Base-by-base conservation (phyloP, 2,888 invertebrate species). In the Himalopsyche tibetana region DNA sequence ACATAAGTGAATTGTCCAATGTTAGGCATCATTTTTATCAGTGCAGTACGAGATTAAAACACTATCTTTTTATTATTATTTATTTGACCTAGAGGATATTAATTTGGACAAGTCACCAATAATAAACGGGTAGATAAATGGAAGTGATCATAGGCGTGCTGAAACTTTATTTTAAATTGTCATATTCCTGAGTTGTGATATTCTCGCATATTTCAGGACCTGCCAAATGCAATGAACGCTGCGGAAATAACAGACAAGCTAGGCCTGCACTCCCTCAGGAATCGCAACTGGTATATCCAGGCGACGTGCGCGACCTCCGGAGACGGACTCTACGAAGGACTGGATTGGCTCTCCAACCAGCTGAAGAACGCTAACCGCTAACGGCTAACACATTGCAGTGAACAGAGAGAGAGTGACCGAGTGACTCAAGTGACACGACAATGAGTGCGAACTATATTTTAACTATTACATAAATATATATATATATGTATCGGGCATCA, bases 221-320 rank as follows among this genome's bases (percentile, higher is more conserved):
- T 99, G 94, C 99, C 99, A 91, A 99, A 99, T 93, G 99, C 99
- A 90, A 99, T 99, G 99, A 99, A 99, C 93, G 99, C 99, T 89
- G 99, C 99, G 89, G 99, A 99, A 95, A 99, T 99, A 90, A 99
- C 99, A 90, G 99, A 99, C 94, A 99, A 99, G 95, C 95, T 99
- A 92, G 99, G 99, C 89, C 95, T 99, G 92, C 99, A 99, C 93
- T 98, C 98, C 91, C 94, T 99, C 93, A 96, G 99, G 93, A 99
- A 99, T 94, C 97, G 99, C 93, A 98, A 98, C 94, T 98, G 98
- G 98, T 98, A 98, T 94, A 98, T 98, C 92, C 98, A 98, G 94
- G 97, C 98, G 91, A 98, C 97, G 91, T 99, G 99, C 94, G 99
- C 99, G 93, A 99, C 99, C 90, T 98, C 98, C 91, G 99, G 99